Percentiles rank a stretch among this genome's conserved stretches.
Evolutionary conservation across 1,140 invertebrate genomes (phyloP).

Genomic region (Meloidogyne hapla): DNA sequence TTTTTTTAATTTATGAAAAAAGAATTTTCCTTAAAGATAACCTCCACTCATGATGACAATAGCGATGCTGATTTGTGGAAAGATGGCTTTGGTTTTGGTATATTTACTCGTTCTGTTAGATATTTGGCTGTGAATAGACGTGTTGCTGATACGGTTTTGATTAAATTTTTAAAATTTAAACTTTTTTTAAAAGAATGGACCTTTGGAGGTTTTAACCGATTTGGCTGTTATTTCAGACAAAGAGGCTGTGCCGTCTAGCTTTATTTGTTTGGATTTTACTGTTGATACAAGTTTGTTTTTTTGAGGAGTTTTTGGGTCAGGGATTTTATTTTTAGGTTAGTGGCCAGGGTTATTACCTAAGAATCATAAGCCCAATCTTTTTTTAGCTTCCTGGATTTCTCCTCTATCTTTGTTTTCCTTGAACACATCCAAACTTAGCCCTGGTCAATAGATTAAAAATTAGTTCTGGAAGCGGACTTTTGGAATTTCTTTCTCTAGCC

Average conservation of each 20-base stretch:
- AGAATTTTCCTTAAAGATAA: constrained; percentile 33
- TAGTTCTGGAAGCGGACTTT: too few relatives aligned
- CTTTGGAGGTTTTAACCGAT: constrained; percentile 47
- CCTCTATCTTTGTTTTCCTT: too few relatives aligned
- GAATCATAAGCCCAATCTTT: too few relatives aligned
- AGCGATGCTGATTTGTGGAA: constrained; percentile 54
- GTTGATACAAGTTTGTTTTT: constrained; percentile 47
- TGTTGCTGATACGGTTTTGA: constrained; percentile 40
- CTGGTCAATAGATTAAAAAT: too few relatives aligned
- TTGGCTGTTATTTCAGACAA: constrained; percentile 50
- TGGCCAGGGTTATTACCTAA: too few relatives aligned
- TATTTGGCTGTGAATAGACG: constrained; percentile 40
- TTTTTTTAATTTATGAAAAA: too few relatives aligned
- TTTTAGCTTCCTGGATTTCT: too few relatives aligned
- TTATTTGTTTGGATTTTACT: constrained; percentile 51
- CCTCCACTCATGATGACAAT: constrained; percentile 41
- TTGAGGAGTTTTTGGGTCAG: too few relatives aligned
- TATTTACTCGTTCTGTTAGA: constrained; percentile 46
- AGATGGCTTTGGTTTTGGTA: constrained; percentile 51
- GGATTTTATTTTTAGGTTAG: too few relatives aligned
- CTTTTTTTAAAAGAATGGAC: constrained; percentile 21
- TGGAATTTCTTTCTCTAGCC: too few relatives aligned
- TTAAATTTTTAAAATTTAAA: constrained; percentile 21
- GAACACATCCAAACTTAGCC: too few relatives aligned
- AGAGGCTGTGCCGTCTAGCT: constrained; percentile 52